phyloP scores from a whole-genome alignment of 2,888 invertebrate species.

The Caprella mutica region DNA sequence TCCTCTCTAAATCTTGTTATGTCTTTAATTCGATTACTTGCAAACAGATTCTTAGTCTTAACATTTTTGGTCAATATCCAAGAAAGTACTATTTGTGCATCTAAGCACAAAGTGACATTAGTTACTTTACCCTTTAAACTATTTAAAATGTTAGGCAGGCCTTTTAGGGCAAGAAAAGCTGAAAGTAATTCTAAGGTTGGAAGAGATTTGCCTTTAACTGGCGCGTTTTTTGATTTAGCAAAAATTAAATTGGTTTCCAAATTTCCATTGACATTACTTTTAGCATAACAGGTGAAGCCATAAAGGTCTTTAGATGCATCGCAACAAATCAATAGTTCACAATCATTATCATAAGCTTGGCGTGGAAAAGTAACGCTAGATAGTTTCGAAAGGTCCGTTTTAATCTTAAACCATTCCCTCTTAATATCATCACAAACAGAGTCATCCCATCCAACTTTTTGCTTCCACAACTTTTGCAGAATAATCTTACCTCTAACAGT shows the following conservation, averaged over 20 bases:
- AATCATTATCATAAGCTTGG: too few relatives aligned
- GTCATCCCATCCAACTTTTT: neutral
- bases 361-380: neutral
- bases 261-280: too few relatives aligned
- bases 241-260: neutral
- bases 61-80: neutral
- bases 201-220: neutral
- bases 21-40: slow-evolving; percentile 1
- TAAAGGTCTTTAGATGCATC: neutral
- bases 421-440: too few relatives aligned
- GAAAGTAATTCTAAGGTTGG: slow-evolving; percentile 8
- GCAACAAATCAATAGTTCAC: neutral
- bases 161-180: slow-evolving; percentile 1
- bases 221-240: slow-evolving; percentile 4
- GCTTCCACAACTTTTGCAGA: too few relatives aligned
- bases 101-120: neutral
- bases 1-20: neutral
- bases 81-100: neutral
- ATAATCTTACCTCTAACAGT: neutral
- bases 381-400: neutral
- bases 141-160: neutral
- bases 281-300: neutral
- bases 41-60: neutral
- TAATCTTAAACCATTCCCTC: neutral
- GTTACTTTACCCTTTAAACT: neutral